A percentile compares a stretch with the other conserved stretches of the same genome.
Evolutionary conservation across 2,888 invertebrate species (phyloP).

Genomic region (Diachrysia chrysitis): DNA sequence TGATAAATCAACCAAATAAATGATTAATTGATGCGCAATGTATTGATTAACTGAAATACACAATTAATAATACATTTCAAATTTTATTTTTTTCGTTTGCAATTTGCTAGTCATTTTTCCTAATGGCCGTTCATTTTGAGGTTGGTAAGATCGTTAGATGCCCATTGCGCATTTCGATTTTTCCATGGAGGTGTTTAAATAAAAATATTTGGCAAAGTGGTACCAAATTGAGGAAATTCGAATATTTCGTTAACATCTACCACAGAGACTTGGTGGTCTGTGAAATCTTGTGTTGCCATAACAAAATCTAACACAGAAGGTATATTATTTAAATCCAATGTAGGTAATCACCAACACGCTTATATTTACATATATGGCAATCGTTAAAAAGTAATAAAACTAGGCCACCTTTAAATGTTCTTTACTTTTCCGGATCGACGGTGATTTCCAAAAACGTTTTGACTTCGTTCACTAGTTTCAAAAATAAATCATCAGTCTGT

Average conservation of each 20-base stretch:
- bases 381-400: slow-evolving; percentile 8
- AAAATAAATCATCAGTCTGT: slow-evolving; percentile 61
- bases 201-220: no score
- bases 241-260: no score
- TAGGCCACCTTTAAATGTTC: slow-evolving; percentile 10
- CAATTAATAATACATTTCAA: slow-evolving; percentile 37
- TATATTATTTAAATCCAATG: background rate
- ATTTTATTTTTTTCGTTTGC: slow-evolving; percentile 21
- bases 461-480: slow-evolving; percentile 72
- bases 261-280: no score
- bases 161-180: slow-evolving; percentile 7
- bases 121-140: slow-evolving; percentile 21
- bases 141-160: slow-evolving; percentile 31
- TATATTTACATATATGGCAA: background rate
- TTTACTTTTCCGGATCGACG: slow-evolving; percentile 67
- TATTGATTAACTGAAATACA: slow-evolving; percentile 19
- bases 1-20: background rate
- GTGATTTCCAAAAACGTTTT: slow-evolving; percentile 75
- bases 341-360: background rate
- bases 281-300: no score
- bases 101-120: slow-evolving; percentile 41
- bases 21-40: background rate
- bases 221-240: no score
- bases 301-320: no score
- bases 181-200: no score